Evolutionary conservation across 1,140 invertebrate genomes (phyloP).

Genomic region (Anoplolepis gracilipes): DNA sequence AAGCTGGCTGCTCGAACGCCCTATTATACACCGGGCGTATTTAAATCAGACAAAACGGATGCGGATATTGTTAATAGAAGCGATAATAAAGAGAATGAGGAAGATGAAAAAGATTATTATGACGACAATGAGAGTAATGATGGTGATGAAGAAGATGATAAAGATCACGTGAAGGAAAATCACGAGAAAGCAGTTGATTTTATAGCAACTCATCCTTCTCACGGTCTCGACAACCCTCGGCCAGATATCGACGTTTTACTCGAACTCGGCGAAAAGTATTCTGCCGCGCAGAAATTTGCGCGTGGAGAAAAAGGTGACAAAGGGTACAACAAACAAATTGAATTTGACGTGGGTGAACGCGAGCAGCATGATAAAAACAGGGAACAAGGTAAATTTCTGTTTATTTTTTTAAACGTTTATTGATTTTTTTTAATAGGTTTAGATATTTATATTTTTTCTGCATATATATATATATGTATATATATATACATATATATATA

Average conservation of each 20-base stretch:
- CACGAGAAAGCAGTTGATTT: not conserved
- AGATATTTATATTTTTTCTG: not conserved
- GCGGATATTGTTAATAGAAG: not conserved
- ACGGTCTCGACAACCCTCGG: not conserved
- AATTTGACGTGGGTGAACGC: conserved; percentile 85
- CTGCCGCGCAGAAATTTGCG: conserved; percentile 85
- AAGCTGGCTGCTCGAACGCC: conserved; percentile 45
- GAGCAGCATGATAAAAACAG: conserved; percentile 78
- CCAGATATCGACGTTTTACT: conserved; percentile 21
- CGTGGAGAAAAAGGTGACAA: conserved; percentile 87
- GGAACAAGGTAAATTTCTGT: conserved; percentile 74
- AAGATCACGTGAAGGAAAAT: conserved; percentile 4
- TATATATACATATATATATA: not conserved
- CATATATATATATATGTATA: not conserved
- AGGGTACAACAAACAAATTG: conserved; percentile 87
- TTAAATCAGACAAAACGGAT: not conserved
- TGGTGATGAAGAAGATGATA: conserved; percentile 24
- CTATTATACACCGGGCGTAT: conserved; percentile 46
- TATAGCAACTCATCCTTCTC: not conserved
- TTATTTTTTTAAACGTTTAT: conserved; percentile 18
- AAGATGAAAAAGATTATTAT: not conserved
- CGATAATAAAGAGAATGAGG: not conserved
- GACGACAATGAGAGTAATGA: conserved; percentile 9
- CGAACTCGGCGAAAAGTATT: conserved; percentile 22
- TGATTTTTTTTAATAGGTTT: conserved; percentile 20